Conservation (phyloP, 2,888 invertebrate species). For the Drosophila formosana region DNA sequence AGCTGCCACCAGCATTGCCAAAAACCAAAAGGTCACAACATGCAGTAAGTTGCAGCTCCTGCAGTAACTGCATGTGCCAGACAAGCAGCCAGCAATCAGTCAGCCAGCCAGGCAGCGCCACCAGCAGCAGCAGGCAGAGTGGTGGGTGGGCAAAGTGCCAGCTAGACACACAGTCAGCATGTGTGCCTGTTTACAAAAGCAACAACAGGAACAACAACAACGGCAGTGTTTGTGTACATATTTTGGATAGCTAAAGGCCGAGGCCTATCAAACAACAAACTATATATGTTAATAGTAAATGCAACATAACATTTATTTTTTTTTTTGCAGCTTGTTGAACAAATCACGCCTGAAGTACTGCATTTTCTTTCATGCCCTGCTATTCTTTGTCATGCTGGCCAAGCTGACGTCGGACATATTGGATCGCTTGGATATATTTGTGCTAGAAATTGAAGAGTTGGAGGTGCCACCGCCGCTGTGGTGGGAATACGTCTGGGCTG, state of each 20-base stretch:
- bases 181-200: constrained; percentile 54
- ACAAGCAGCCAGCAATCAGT: constrained; percentile 32
- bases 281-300: constrained; percentile 12
- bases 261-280: constrained; percentile 26
- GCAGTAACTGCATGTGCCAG: constrained; percentile 34
- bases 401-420: constrained; percentile 96
- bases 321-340: constrained; percentile 92
- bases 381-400: constrained; percentile 95
- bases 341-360: constrained; percentile 98
- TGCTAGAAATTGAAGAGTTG: constrained; percentile 96
- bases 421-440: constrained; percentile 96
- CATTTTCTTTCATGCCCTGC: constrained; percentile 95
- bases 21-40: constrained; percentile 36
- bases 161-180: constrained; percentile 55
- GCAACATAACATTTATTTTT: not conserved
- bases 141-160: constrained; percentile 69
- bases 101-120: constrained; percentile 31
- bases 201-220: constrained; percentile 14
- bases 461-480: constrained; percentile 92
- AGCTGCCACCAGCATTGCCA: constrained; percentile 34
- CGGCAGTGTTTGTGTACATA: constrained; percentile 57
- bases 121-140: constrained; percentile 20
- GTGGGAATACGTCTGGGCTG: constrained; percentile 98
- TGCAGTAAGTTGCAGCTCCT: constrained; percentile 44
- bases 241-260: constrained; percentile 51